Evolutionary conservation across 1,140 invertebrate species (phyloP).

Genomic region (Procambarus virginalis): DNA sequence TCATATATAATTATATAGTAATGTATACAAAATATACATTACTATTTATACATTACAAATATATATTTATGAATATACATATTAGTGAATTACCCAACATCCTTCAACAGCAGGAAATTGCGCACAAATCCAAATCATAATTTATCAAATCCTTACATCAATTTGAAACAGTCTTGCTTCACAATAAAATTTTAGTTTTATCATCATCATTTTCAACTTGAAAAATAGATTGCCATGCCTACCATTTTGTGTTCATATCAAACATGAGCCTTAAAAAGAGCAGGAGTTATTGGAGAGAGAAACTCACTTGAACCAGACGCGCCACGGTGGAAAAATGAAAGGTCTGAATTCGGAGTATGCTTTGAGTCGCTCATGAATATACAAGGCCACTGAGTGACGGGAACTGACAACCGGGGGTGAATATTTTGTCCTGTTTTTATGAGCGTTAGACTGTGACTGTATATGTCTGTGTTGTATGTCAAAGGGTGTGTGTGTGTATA

Average conservation of each 20-base stretch:
- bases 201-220: no score
- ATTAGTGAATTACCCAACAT: no score
- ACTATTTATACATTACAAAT: no score
- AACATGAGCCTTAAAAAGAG: neutral
- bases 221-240: no score
- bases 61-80: no score
- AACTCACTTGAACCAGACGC: neutral
- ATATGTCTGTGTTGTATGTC: neutral
- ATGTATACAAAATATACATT: no score
- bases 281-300: slow-evolving; percentile 4
- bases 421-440: neutral
- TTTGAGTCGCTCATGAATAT: slow-evolving; percentile 8
- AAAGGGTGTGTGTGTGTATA: neutral
- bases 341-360: neutral
- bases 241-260: neutral
- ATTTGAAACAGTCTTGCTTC: no score
- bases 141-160: no score
- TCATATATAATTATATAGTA: no score
- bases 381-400: slow-evolving; percentile 3
- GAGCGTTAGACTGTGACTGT: neutral
- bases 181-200: no score
- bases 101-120: no score
- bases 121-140: no score
- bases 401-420: neutral
- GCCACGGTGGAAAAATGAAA: neutral